Evolutionary conservation across 2,113 vertebrate species (phyloP).

Genomic region (Ancistrus triradiatus): DNA sequence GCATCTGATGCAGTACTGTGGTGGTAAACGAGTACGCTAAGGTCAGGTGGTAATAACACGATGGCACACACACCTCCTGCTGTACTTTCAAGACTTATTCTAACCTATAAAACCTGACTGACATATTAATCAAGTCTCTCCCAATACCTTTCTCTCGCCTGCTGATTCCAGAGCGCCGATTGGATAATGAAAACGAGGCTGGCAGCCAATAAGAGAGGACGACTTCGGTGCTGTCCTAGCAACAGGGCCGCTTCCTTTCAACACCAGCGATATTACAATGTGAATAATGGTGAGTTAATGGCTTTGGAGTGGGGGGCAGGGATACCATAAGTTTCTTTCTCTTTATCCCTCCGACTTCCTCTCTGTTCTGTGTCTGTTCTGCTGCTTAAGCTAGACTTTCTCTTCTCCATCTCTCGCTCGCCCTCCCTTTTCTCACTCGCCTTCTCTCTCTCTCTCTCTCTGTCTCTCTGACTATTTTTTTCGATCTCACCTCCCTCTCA

Average conservation of each 20-base stretch:
- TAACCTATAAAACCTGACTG: conserved; percentile 78
- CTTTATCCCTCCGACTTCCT: conserved; percentile 7
- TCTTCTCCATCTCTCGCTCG: neutral
- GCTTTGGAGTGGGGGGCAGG: conserved; percentile 61
- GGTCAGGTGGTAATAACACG: conserved; percentile 14
- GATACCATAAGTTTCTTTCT: conserved; percentile 55
- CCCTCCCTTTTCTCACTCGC: conserved; percentile 8
- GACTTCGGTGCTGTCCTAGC: conserved; percentile 85
- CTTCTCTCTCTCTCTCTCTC: conserved; percentile 33
- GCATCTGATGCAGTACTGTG: too few relatives aligned
- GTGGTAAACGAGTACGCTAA: conserved; percentile 32
- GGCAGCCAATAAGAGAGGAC: conserved; percentile 70
- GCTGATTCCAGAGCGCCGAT: conserved; percentile 58
- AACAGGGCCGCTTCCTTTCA: conserved; percentile 78
- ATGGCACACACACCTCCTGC: conserved; percentile 42
- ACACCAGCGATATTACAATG: conserved; percentile 80
- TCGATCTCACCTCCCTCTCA: too few relatives aligned
- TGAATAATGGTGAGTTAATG: conserved; percentile 73
- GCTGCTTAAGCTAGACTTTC: neutral
- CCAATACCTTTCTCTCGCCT: conserved; percentile 56
- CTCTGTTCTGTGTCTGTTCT: neutral
- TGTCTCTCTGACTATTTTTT: conserved; percentile 46
- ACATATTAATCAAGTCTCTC: conserved; percentile 77
- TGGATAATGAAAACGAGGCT: conserved; percentile 67
- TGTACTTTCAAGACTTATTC: conserved; percentile 63